Conservation (phyloP, 2,113 vertebrate genomes). For the Larimichthys crocea region DNA sequence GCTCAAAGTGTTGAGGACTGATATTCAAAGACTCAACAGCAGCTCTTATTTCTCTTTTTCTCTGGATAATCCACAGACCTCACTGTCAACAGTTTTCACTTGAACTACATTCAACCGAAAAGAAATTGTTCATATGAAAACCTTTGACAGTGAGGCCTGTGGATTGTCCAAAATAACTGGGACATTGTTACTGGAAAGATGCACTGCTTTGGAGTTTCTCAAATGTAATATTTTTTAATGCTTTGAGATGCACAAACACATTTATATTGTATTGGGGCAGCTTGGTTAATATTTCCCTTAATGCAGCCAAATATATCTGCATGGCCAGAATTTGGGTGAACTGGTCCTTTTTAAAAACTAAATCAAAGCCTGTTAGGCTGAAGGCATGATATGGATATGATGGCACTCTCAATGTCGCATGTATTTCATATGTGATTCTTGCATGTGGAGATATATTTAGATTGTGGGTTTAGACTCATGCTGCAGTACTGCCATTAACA, state of each 20-base stretch:
- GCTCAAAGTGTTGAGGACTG: constrained; percentile 8
- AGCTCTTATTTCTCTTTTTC: constrained; percentile 16
- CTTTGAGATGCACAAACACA: constrained; percentile 4
- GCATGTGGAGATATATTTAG: constrained; percentile 24
- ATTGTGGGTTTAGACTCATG: constrained; percentile 19
- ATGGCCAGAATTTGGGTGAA: not conserved
- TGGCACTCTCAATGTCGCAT: constrained; percentile 2
- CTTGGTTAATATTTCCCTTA: not conserved
- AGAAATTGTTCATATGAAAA: constrained; percentile 23
- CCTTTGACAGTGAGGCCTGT: constrained; percentile 22
- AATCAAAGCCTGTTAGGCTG: not conserved
- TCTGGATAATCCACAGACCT: constrained; percentile 28
- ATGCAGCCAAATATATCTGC: not conserved
- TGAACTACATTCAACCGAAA: not conserved
- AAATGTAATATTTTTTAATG: not conserved
- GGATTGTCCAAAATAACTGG: constrained; percentile 16
- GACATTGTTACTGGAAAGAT: constrained; percentile 6
- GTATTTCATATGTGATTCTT: constrained; percentile 9
- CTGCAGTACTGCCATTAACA: constrained; percentile 40
- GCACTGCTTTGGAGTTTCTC: not conserved
- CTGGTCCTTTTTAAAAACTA: not conserved
- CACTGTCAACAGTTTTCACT: constrained; percentile 20
- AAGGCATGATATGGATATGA: not conserved
- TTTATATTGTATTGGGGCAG: not conserved
- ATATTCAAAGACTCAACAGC: constrained; percentile 6